A percentile compares a stretch with the other conserved stretches of the same genome.
phyloP scores from a whole-genome alignment of 2,888 invertebrate genomes.

The Phengaris alcon region DNA sequence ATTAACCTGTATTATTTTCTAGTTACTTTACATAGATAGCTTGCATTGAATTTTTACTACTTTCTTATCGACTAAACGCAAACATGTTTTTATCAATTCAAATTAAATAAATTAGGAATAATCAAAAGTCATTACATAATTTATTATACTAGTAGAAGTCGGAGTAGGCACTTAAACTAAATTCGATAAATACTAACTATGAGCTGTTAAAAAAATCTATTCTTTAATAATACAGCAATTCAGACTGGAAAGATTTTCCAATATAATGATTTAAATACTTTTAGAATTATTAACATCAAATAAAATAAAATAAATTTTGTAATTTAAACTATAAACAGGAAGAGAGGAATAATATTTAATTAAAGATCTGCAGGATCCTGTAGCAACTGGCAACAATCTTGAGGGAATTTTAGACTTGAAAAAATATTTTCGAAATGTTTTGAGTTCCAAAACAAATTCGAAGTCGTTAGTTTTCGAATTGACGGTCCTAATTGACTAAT shows the following conservation, averaged over 20 bases:
- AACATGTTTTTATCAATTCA: conserved; percentile 7
- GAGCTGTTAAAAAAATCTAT: background rate
- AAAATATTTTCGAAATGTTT: background rate
- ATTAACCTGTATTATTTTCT: background rate
- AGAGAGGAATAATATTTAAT: background rate
- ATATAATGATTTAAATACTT: background rate
- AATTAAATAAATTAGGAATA: background rate
- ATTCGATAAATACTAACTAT: background rate
- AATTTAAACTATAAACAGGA: background rate
- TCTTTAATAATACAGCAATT: background rate
- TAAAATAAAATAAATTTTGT: background rate
- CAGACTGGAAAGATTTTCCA: background rate
- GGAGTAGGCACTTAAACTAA: background rate
- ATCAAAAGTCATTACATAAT: conserved; percentile 9
- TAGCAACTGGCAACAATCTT: background rate
- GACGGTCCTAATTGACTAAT: too few relatives aligned
- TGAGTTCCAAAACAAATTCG: background rate
- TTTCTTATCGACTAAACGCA: background rate
- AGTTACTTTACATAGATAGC: conserved; percentile 2
- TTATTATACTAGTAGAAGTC: background rate
- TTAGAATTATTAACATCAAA: background rate
- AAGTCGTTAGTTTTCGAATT: too few relatives aligned
- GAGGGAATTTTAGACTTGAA: background rate
- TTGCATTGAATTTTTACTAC: background rate
- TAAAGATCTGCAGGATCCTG: background rate